Conservation (phyloP, 2,113 vertebrate species). For the Pomatostomus ruficeps region DNA sequence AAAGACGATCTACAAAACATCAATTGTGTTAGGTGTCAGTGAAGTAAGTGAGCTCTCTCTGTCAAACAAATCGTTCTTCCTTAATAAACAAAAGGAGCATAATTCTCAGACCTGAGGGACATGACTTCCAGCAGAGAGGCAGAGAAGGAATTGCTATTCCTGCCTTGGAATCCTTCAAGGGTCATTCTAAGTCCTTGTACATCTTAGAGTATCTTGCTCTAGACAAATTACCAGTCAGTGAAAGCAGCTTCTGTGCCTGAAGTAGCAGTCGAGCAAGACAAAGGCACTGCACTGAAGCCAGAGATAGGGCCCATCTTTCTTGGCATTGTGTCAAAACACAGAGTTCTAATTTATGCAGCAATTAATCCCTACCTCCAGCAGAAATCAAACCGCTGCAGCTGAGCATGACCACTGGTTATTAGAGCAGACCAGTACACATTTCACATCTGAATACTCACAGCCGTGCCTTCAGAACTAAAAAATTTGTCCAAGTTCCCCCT, state of each 20-base stretch:
- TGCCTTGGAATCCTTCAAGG: not conserved
- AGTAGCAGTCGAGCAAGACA: not conserved
- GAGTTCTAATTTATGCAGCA: not conserved
- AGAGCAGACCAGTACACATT: not conserved
- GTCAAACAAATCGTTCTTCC: not conserved
- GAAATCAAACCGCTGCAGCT: not conserved
- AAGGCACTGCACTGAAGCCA: not conserved
- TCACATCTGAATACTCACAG: not conserved
- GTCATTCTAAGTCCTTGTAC: not conserved
- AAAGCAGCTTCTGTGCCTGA: not conserved
- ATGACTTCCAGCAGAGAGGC: not conserved
- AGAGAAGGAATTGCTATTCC: fast-evolving
- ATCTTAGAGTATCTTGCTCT: not conserved
- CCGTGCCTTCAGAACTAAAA: not conserved
- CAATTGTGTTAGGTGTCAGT: not conserved
- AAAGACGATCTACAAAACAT: not conserved
- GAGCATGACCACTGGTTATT: not conserved
- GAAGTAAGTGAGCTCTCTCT: not conserved
- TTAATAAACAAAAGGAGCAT: not conserved
- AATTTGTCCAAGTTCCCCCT: not conserved
- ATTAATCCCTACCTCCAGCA: not conserved
- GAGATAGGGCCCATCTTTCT: not conserved
- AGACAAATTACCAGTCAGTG: not conserved
- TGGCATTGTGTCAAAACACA: not conserved
- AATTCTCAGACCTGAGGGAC: not conserved